A percentile compares a stretch with the other conserved stretches of the same genome.
Evolutionary conservation across 2,888 invertebrate genomes (phyloP).

Genomic region (Eubasilissa splendida): DNA sequence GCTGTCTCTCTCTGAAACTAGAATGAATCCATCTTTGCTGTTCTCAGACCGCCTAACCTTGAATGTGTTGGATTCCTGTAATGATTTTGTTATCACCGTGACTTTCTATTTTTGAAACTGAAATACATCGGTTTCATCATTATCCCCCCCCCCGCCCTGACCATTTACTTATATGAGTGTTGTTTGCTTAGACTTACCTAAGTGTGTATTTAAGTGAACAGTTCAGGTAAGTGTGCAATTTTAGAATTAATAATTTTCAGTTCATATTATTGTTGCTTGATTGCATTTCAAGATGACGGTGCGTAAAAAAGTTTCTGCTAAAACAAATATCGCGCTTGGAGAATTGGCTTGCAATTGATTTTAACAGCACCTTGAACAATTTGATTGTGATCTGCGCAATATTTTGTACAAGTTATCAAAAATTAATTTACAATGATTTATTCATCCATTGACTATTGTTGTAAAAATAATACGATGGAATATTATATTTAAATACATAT

Average conservation of each 20-base stretch:
- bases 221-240: conserved; percentile 10
- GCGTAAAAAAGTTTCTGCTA: neutral
- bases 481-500: no score
- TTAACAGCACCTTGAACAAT: neutral
- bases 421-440: no score
- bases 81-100: conserved; percentile 8
- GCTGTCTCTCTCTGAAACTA: conserved; percentile 50
- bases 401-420: neutral
- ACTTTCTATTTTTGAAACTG: conserved; percentile 17
- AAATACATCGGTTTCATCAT: conserved; percentile 23
- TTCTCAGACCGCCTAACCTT: conserved; percentile 28
- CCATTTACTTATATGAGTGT: conserved; percentile 46
- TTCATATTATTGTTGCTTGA: neutral
- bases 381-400: neutral
- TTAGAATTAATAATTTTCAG: no score
- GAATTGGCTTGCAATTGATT: neutral
- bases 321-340: neutral
- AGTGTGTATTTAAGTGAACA: conserved; percentile 33
- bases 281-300: neutral
- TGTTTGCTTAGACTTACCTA: conserved; percentile 47
- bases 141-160: neutral
- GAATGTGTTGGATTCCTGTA: conserved; percentile 13
- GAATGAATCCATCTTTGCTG: conserved; percentile 50
- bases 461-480: no score
- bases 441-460: no score